A percentile compares a stretch with the other conserved stretches of the same genome.
phyloP scores from a whole-genome alignment of 2,113 vertebrate species.

The Setophaga kirtlandii region DNA sequence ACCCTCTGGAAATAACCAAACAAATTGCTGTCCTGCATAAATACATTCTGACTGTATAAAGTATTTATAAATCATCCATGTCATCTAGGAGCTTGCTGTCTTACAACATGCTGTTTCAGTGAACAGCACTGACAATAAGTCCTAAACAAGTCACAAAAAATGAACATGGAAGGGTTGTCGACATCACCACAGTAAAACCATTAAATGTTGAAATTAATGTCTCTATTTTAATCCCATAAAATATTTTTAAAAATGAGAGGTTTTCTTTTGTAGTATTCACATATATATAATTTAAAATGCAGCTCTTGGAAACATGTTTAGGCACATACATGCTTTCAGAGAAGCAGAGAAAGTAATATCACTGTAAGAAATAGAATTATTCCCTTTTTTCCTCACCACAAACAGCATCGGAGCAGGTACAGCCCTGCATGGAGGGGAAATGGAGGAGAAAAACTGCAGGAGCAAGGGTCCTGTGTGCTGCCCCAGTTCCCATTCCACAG shows the following conservation, averaged over 20 bases:
- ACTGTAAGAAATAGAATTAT: not conserved
- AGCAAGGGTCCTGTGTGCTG: fast-evolving
- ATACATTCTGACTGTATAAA: not conserved
- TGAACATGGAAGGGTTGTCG: not conserved
- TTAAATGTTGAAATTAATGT: not conserved
- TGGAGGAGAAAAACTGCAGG: not conserved
- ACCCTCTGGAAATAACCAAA: slow-evolving; percentile 21
- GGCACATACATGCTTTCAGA: not conserved
- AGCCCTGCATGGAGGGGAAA: not conserved
- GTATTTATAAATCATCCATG: slow-evolving; percentile 20
- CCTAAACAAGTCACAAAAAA: slow-evolving; percentile 28
- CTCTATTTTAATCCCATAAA: not conserved
- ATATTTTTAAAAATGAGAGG: fast-evolving
- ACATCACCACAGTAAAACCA: not conserved
- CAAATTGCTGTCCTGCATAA: slow-evolving; percentile 15
- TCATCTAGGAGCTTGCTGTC: not conserved
- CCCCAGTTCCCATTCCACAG: not conserved
- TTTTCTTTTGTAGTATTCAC: not conserved
- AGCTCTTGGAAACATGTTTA: not conserved
- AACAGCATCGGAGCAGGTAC: not conserved
- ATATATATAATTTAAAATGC: not conserved
- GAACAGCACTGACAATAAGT: not conserved
- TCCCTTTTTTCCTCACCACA: not conserved
- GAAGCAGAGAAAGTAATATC: not conserved
- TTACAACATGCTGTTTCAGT: not conserved